phyloP scores from a whole-genome alignment of 2,797 vertebrate genomes.

The Gouania willdenowi region DNA sequence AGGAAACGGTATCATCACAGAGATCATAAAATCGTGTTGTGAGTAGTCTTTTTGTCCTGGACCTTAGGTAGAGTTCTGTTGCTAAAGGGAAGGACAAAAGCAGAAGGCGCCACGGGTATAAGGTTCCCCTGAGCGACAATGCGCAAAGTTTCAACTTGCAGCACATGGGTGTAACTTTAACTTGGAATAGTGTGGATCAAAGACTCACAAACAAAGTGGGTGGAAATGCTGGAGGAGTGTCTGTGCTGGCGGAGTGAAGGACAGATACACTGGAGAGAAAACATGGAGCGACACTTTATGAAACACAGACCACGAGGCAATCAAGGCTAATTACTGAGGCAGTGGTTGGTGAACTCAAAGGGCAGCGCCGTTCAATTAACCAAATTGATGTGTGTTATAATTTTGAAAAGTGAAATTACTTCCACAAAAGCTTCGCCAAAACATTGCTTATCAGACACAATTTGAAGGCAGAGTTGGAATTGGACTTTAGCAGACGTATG shows the following conservation, averaged over 20 bases:
- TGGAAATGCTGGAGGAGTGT: conserved; percentile 77
- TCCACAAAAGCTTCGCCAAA: conserved; percentile 6
- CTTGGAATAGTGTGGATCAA: conserved; percentile 76
- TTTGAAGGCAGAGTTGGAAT: conserved; percentile 22
- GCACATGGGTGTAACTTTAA: conserved; percentile 79
- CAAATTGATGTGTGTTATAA: conserved; percentile 33
- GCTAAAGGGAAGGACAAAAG: conserved; percentile 79
- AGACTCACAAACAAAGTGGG: conserved; percentile 75
- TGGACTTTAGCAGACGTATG: conserved; percentile 3
- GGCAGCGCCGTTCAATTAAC: conserved; percentile 50
- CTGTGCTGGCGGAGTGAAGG: conserved; percentile 66
- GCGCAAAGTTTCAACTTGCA: conserved; percentile 79
- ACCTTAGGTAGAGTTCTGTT: conserved; percentile 76
- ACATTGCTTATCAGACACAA: conserved; percentile 15
- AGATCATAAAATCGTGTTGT: conserved; percentile 77
- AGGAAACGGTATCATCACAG: conserved; percentile 70
- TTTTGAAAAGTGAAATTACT: conserved; percentile 26
- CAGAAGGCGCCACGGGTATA: conserved; percentile 78
- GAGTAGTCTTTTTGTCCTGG: conserved; percentile 77
- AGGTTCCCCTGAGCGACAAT: conserved; percentile 77
- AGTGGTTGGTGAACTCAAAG: conserved; percentile 49
- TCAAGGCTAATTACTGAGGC: conserved; percentile 59
- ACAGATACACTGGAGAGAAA: conserved; percentile 69
- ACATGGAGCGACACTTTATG: conserved; percentile 56
- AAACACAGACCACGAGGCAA: conserved; percentile 57